Conservation (phyloP, 2,888 invertebrate genomes). For the Cantharis nigra region DNA sequence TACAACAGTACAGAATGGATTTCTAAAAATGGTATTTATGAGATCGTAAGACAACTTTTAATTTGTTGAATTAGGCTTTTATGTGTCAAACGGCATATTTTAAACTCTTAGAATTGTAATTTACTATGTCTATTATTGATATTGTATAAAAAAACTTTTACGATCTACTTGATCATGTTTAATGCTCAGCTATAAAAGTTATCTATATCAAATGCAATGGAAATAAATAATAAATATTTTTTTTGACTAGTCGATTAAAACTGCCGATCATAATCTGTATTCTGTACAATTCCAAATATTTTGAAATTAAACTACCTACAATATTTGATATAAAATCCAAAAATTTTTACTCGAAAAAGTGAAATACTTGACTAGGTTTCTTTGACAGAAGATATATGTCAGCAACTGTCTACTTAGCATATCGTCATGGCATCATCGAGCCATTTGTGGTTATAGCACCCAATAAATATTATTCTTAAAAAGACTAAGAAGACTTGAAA, state of each 20-base stretch:
- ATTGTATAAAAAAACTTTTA: not conserved
- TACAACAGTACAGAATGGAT: not conserved
- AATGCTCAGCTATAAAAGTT: not conserved
- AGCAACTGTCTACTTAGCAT: constrained; percentile 17
- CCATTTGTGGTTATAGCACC: constrained; percentile 17
- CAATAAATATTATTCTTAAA: constrained; percentile 19
- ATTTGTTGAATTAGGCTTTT: not conserved
- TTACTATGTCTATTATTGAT: not conserved
- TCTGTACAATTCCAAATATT: not conserved
- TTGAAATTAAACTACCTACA: no score
- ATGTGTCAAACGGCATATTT: not conserved
- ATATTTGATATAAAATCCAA: constrained; percentile 1
- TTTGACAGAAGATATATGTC: constrained; percentile 21
- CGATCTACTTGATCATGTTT: not conserved
- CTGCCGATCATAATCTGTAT: not conserved
- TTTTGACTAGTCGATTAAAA: not conserved
- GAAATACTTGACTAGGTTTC: not conserved
- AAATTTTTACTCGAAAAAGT: not conserved
- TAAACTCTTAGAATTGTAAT: not conserved
- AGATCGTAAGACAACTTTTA: not conserved
- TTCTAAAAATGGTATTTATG: not conserved
- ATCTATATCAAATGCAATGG: not conserved
- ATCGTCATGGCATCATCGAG: constrained; percentile 21
- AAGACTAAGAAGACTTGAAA: not conserved
- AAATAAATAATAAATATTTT: constrained; percentile 5